Base-by-base conservation (phyloP, 2,888 invertebrate species). In the Cryptus viduatorius region DNA sequence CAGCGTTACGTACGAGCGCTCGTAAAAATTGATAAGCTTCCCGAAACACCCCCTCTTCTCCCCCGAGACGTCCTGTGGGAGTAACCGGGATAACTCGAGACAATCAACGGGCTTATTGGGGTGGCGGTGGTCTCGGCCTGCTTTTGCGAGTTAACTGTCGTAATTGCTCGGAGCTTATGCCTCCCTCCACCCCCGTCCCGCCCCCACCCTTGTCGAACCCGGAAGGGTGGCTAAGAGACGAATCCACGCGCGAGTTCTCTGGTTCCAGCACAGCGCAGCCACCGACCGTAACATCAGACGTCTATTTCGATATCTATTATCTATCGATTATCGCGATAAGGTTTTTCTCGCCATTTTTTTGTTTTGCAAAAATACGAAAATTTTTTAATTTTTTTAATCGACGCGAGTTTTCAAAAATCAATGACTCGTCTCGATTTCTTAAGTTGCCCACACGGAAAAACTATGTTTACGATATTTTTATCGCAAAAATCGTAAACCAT, bases 1-100 rank as follows among this genome's bases (percentile, higher is more conserved):
- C 19, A 48, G 75, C 71, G 67, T 79, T 79, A 72, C 71, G 65
- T 79, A 67, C 73, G 82, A 67, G 73, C 71, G 85, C 83, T 87
- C 87, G 83, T 91, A 90, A 90, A 91, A 90, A 91, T 89, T 91
- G 91, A 90, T 91, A 89, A 91, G 89, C 87, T 86, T 83, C 86
- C 86, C 79, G n/a, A 29, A 42, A n/a, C 53, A 14, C 56, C 53
- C 5, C 37, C 37, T 8, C 7, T 1, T 8, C 37, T 8, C 37
- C 37, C 37, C 37, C 37, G 37, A 65, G 78, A 81, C 81, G 86
- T 89, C 87, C 88, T 86, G 75, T 78, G 88, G 87, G 88, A 89
- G 64, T 78, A 79, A 78, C 79, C 75, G 71, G 89, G 85, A 88
- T 88, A 90, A 90, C 88, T 90, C 88, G 85, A 89, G 89, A 89